Conservation (phyloP, 1,140 invertebrate species). For the Drosophila saltans region DNA sequence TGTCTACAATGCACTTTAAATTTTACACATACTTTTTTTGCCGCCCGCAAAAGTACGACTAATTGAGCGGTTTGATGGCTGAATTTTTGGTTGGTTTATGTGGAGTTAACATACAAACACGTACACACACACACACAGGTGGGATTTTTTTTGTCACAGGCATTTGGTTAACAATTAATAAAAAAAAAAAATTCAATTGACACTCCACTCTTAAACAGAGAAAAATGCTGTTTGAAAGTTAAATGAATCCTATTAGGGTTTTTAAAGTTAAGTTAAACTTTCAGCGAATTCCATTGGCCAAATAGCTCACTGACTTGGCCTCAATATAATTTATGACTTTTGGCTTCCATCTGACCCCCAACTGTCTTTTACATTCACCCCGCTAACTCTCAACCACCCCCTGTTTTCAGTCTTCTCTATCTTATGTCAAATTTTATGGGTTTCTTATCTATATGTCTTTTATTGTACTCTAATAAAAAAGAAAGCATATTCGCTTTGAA, state of each 20-base stretch:
- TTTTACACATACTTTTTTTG: background rate
- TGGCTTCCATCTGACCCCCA: slow-evolving; percentile 8
- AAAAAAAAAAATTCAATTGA: background rate
- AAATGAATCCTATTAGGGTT: background rate
- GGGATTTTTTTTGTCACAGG: background rate
- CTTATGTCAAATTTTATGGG: slow-evolving; percentile 61
- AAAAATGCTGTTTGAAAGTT: background rate
- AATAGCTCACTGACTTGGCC: slow-evolving; percentile 5
- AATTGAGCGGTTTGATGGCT: background rate
- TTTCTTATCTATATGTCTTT: background rate
- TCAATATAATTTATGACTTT: slow-evolving; percentile 57
- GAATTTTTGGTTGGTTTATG: background rate
- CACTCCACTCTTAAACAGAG: background rate
- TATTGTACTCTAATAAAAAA: background rate
- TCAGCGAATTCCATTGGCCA: slow-evolving; percentile 14
- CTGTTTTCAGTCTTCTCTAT: background rate
- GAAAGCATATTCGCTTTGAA: no score
- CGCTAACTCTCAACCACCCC: background rate
- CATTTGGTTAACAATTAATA: background rate
- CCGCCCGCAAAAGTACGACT: background rate
- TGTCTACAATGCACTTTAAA: background rate
- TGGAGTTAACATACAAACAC: background rate
- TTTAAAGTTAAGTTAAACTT: background rate
- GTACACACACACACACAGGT: no score
- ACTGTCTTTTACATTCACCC: background rate